A percentile compares a stretch with the other conserved stretches of the same genome.
Conservation (phyloP, 2,113 vertebrate species). For the Rafetus swinhoei region DNA sequence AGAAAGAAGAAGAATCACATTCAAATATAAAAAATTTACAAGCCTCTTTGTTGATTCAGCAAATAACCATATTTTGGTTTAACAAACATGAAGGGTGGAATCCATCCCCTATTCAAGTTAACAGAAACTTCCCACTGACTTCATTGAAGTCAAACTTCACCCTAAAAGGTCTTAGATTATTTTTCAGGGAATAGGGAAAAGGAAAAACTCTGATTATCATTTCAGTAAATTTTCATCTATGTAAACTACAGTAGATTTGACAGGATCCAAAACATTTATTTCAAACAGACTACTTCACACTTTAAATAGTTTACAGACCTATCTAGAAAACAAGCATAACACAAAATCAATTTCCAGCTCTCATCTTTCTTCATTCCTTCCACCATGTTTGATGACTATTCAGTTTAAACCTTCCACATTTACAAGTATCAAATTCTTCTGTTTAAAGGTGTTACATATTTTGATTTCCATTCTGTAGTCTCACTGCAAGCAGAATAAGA, state of each 20-base stretch:
- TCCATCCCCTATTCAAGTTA: background rate
- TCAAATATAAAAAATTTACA: background rate
- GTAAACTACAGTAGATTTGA: background rate
- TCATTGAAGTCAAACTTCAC: background rate
- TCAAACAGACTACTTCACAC: background rate
- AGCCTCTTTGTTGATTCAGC: background rate
- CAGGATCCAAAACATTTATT: background rate
- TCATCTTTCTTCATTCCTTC: background rate
- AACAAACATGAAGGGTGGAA: background rate
- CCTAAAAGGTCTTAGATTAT: background rate
- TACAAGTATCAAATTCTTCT: background rate
- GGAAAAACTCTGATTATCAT: background rate
- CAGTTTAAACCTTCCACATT: background rate
- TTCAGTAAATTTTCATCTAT: background rate
- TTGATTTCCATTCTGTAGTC: background rate
- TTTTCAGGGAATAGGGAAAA: background rate
- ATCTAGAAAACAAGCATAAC: background rate
- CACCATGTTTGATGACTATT: background rate
- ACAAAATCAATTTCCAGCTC: background rate
- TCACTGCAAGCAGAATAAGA: background rate
- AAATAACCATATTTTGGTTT: background rate
- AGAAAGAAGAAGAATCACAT: background rate
- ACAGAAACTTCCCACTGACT: background rate
- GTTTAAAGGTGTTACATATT: constrained; percentile 9
- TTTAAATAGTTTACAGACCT: background rate